phyloP scores from a whole-genome alignment of 2,113 vertebrate species.

The Pavo muticus region DNA sequence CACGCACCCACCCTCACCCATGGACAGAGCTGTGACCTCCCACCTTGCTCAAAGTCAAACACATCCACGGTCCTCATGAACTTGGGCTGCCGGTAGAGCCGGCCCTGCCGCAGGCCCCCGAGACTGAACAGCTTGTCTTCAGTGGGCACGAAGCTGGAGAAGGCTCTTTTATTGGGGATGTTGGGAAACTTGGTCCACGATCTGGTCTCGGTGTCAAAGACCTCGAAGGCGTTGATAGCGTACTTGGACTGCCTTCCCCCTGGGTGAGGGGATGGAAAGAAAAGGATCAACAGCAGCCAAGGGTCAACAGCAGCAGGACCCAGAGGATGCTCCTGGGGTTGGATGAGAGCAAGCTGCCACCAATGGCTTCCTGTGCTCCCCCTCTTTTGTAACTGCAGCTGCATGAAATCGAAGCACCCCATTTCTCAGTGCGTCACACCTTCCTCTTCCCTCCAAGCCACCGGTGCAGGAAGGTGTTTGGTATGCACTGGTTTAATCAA shows the following conservation, averaged over 20 bases:
- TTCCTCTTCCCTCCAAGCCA: rapidly evolving
- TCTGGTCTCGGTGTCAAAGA: constrained; percentile 90
- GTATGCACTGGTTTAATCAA: not conserved
- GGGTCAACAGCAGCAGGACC: not conserved
- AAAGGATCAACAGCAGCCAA: not conserved
- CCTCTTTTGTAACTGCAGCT: not conserved
- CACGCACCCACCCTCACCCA: rapidly evolving
- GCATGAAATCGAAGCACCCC: rapidly evolving
- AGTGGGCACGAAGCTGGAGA: constrained; percentile 90
- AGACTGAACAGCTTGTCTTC: constrained; percentile 88
- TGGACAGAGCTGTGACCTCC: not conserved
- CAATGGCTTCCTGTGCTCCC: rapidly evolving
- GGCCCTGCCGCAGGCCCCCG: constrained; percentile 92
- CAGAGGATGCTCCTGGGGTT: not conserved
- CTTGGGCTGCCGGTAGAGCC: constrained; percentile 93
- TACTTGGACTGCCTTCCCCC: constrained; percentile 95
- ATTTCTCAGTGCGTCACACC: not conserved
- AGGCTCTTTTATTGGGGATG: constrained; percentile 93
- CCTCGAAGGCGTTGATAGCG: constrained; percentile 90
- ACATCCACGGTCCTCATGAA: constrained; percentile 95
- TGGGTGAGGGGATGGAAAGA: constrained; percentile 39
- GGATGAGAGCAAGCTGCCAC: not conserved
- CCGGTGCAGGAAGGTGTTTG: not conserved
- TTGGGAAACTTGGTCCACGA: constrained; percentile 90
- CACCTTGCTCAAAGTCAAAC: constrained; percentile 93